Conservation (phyloP, 1,140 invertebrate species). For the Drosophila persimilis region DNA sequence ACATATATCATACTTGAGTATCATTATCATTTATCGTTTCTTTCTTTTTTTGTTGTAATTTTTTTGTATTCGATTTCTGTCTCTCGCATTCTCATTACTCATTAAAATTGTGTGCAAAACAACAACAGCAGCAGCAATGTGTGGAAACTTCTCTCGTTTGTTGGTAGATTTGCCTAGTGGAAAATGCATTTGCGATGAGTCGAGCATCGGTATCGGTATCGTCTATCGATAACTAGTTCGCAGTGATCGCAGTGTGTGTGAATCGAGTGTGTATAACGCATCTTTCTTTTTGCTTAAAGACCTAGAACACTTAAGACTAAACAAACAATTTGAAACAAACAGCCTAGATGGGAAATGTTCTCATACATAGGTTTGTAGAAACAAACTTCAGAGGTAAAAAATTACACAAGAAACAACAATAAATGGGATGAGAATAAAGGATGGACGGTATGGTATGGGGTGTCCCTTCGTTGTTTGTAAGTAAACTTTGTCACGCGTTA, state of each 20-base stretch:
- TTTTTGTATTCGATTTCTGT: slow-evolving; percentile 16
- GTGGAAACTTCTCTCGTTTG: neutral
- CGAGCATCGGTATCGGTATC: slow-evolving; percentile 32
- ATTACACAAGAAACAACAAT: slow-evolving; percentile 61
- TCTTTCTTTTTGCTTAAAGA: slow-evolving; percentile 59
- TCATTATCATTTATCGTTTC: slow-evolving; percentile 44
- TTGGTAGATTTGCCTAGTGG: slow-evolving; percentile 48
- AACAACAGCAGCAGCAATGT: slow-evolving; percentile 55
- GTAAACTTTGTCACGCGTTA: slow-evolving; percentile 78
- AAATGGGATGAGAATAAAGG: slow-evolving; percentile 9
- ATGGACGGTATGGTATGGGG: neutral
- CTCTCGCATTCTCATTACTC: slow-evolving; percentile 21
- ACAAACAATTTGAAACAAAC: slow-evolving; percentile 79
- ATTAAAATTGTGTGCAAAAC: slow-evolving; percentile 28
- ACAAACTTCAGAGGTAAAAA: slow-evolving; percentile 71
- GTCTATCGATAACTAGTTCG: slow-evolving; percentile 38
- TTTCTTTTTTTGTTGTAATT: slow-evolving; percentile 16
- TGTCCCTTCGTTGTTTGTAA: slow-evolving; percentile 28
- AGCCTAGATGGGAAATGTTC: slow-evolving; percentile 63
- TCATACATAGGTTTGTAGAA: slow-evolving; percentile 43
- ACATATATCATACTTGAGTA: slow-evolving; percentile 70
- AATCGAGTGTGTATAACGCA: slow-evolving; percentile 64
- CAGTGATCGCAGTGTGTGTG: slow-evolving; percentile 19
- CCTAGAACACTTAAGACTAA: slow-evolving; percentile 70
- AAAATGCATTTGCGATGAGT: slow-evolving; percentile 60